phyloP scores from a whole-genome alignment of 1,140 invertebrate species.

The Aleiodes sp. region DNA sequence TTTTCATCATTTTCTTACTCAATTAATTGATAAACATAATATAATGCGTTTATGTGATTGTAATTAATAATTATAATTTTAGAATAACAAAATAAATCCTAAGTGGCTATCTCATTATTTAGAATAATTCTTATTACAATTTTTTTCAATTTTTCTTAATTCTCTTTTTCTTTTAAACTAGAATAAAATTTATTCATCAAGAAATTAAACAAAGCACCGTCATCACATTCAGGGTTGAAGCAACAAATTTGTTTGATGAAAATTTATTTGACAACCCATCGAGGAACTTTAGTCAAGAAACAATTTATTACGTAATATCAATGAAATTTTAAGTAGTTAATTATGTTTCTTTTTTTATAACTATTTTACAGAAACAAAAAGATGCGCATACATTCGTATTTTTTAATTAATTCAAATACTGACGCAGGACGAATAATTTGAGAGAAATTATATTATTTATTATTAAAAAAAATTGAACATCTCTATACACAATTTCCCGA shows the following conservation, averaged over 20 bases:
- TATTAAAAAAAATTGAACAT: constrained; percentile 15
- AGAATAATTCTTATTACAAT: constrained; percentile 31
- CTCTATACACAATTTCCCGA: background rate
- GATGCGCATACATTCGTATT: too few relatives aligned
- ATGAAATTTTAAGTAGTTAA: background rate
- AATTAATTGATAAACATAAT: constrained; percentile 41
- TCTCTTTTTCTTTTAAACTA: too few relatives aligned
- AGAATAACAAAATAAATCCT: constrained; percentile 46
- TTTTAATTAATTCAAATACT: constrained; percentile 26
- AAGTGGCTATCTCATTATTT: constrained; percentile 31
- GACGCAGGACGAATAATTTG: constrained; percentile 3
- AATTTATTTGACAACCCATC: constrained; percentile 43
- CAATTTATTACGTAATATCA: constrained; percentile 33
- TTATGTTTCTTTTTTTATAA: background rate
- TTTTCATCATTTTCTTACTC: too few relatives aligned
- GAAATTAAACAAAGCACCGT: constrained; percentile 65
- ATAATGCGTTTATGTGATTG: constrained; percentile 36
- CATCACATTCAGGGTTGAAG: constrained; percentile 59
- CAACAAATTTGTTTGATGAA: constrained; percentile 40
- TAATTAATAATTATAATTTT: constrained; percentile 39
- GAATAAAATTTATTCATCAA: constrained; percentile 39
- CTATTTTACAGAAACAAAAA: too few relatives aligned
- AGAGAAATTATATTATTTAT: background rate
- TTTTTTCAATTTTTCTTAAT: too few relatives aligned
- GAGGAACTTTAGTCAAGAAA: constrained; percentile 65